A percentile compares a stretch with the other conserved stretches of the same genome.
These are phyloP conservation scores for Heliconius erato DNA, from an alignment of 2,888 invertebrate genomes.

Conservation along the genomic window DNA sequence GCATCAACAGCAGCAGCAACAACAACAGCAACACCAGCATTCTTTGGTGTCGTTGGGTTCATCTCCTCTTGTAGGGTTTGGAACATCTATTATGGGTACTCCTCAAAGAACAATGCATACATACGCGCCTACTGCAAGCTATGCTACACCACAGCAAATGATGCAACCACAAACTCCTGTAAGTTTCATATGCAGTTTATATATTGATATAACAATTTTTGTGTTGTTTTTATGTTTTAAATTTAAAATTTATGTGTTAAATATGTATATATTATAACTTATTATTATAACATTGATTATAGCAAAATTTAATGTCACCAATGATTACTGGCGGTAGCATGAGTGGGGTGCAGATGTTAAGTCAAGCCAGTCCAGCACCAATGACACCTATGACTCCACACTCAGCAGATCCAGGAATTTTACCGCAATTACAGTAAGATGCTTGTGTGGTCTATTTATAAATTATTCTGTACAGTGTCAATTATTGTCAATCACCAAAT, in stretches of 20 bases:
- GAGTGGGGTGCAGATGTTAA: conserved; percentile 87
- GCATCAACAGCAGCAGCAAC: conserved; percentile 90
- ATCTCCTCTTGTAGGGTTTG: conserved; percentile 87
- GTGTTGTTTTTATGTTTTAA: neutral
- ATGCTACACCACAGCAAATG: conserved; percentile 92
- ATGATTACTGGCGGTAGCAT: conserved; percentile 88
- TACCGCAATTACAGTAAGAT: conserved; percentile 95
- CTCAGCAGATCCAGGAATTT: conserved; percentile 96
- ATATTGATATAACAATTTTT: too few species aligned
- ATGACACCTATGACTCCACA: conserved; percentile 96
- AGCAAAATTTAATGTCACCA: conserved; percentile 95
- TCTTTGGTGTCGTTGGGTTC: conserved; percentile 86
- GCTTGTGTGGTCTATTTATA: conserved; percentile 48
- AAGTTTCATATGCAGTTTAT: conserved; percentile 51
- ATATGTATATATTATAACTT: neutral
- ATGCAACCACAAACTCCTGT: conserved; percentile 97
- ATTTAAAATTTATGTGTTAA: neutral
- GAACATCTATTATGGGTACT: conserved; percentile 87
- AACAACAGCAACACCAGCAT: conserved; percentile 72
- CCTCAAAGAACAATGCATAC: conserved; percentile 91
- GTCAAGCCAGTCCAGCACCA: conserved; percentile 91
- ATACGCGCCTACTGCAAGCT: conserved; percentile 91
- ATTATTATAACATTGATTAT: conserved; percentile 54
- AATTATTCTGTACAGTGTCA: neutral
- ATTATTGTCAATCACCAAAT: neutral